Evolutionary conservation across 2,888 invertebrate species (phyloP), one percentile per base, ranked within the genome.

Genomic region (Tenthredo livida): DNA sequence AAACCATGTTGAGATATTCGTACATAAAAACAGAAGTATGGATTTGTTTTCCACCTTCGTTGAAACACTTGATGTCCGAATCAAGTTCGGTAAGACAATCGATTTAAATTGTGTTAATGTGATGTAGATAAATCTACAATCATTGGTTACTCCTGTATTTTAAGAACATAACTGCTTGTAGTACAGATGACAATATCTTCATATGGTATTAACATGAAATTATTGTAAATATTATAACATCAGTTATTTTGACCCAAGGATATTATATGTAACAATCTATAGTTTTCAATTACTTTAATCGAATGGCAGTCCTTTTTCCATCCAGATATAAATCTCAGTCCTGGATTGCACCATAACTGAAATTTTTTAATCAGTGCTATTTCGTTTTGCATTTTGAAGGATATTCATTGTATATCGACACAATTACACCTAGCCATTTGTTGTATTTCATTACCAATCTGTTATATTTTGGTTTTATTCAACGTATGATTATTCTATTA

Each of bases 1-100:
- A 90, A 9, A 92, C 92, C 70, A 61, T 93, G 58, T 87, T 93
- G 82, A 89, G 90, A 84, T 88, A 90, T 87, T 86, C 87, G 47
- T 88, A 93, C 72, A 84, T 84, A 21, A 37, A 89, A 43, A 88
- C 90, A 6, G 89, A 91, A 17, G 86, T 93, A 82, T 91, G 91
- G 87, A 86, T 92, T 43, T 92, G 92, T 87, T 89, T 89, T 88
- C 89, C 90, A 50, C 67, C 85, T 58, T 3, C 21, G 12, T 80
- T 80, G 25, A 25, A 37, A 58, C 61, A 61, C 40, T 80, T 80
- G 61, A 40, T 80, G 61, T 29, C 77, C 25, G 2, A 15, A 17
- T 50, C 80, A 40, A 80, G 61, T 61, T 80, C 25, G 15, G 77
- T 29, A 77, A 77, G 77, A 54, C 29, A 29, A 50, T 77, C 77